phyloP scores from a whole-genome alignment of 92 coral and sea anemone genomes.

The Epizoanthus illoricatus region DNA sequence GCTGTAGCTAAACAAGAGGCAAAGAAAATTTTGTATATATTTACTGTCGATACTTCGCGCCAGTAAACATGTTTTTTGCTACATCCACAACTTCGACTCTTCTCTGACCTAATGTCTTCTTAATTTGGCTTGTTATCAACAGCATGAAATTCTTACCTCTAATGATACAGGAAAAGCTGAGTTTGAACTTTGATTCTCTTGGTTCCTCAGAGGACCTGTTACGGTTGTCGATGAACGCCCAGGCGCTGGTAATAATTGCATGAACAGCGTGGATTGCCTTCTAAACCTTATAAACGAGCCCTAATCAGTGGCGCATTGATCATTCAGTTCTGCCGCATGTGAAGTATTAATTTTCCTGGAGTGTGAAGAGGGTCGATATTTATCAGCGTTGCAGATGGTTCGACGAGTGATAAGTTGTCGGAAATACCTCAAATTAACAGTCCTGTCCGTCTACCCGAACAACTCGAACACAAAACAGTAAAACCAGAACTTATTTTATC shows the following conservation, averaged over 20 bases:
- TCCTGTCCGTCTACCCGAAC: conserved; percentile 21
- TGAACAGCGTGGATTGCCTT: background rate
- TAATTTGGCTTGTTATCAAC: conserved; percentile 26
- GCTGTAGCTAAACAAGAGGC: background rate
- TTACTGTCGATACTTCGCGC: background rate
- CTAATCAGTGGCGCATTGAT: background rate
- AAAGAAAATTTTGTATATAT: conserved; percentile 7
- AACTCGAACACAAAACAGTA: conserved; percentile 1
- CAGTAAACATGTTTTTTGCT: background rate
- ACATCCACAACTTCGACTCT: background rate
- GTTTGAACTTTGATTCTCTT: background rate
- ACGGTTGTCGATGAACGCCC: background rate
- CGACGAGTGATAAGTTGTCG: conserved; percentile 40
- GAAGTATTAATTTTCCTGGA: conserved; percentile 28
- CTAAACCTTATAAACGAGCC: background rate
- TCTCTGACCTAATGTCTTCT: background rate
- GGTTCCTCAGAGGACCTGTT: background rate
- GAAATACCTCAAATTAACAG: conserved; percentile 36
- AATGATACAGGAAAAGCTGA: background rate
- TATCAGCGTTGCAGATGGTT: conserved; percentile 33
- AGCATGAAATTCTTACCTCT: conserved; percentile 18
- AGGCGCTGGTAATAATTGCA: background rate
- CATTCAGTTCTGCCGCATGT: conserved; percentile 20
- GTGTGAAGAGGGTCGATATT: conserved; percentile 37
- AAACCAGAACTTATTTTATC: background rate